These are phyloP conservation scores for Poecilus cupreus DNA, from an alignment of 2,888 invertebrate species.

Conservation along the genomic window DNA sequence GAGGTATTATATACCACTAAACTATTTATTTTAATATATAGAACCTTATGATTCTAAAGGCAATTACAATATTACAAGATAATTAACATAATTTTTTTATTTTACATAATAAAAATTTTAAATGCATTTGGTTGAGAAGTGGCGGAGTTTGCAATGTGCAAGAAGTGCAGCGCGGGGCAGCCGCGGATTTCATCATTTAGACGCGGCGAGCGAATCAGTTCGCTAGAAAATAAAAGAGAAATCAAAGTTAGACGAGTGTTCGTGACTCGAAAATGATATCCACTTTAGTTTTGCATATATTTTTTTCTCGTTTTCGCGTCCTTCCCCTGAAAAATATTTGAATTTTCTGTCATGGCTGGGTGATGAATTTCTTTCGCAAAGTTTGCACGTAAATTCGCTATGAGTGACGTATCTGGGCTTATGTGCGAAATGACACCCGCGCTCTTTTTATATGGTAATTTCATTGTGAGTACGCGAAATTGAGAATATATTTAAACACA, in stretches of 20 bases:
- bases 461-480: constrained; percentile 44
- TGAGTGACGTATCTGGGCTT: constrained; percentile 53
- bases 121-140: not conserved
- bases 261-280: constrained; percentile 53
- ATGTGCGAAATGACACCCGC: constrained; percentile 47
- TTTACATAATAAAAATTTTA: not conserved
- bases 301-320: constrained; percentile 42
- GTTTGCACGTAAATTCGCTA: constrained; percentile 53
- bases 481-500: constrained; percentile 43
- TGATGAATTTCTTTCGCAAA: constrained; percentile 55
- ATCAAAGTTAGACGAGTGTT: constrained; percentile 51
- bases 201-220: constrained; percentile 25
- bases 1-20: no score
- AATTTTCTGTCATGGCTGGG: constrained; percentile 53
- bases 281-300: constrained; percentile 50
- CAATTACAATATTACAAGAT: no score
- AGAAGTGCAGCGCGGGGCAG: not conserved
- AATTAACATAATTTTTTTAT: no score
- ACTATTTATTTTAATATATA: no score
- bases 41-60: no score
- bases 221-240: constrained; percentile 42
- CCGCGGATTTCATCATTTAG: constrained; percentile 33
- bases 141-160: constrained; percentile 12
- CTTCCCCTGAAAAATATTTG: constrained; percentile 46
- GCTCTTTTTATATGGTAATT: constrained; percentile 51